Percentiles rank a stretch among this genome's conserved stretches.
These are phyloP conservation scores for Montipora sp. DNA, from an alignment of 64 coral and sea anemone species.

Conservation along the genomic window DNA sequence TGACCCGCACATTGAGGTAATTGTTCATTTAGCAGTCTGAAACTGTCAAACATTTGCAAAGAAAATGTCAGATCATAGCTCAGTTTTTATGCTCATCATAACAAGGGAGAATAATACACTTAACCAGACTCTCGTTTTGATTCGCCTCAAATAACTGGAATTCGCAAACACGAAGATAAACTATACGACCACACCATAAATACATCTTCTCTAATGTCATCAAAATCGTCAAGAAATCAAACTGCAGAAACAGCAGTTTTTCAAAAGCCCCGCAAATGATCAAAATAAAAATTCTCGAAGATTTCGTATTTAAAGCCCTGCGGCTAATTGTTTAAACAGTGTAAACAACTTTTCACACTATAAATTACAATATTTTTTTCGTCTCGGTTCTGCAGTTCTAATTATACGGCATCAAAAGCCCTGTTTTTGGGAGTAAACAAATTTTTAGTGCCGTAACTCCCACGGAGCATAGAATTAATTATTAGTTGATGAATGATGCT, in stretches of 20 bases:
- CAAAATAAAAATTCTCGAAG: constrained; percentile 8
- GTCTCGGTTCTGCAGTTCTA: not conserved
- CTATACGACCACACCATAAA: too few species aligned
- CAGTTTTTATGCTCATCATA: not conserved
- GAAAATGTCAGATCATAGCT: constrained; percentile 1
- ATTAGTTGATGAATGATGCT: constrained; percentile 20
- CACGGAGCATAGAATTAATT: constrained; percentile 11
- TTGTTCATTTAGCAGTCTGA: constrained; percentile 36
- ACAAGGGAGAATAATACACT: not conserved
- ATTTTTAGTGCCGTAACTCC: not conserved
- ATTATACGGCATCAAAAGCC: not conserved
- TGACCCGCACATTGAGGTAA: not conserved
- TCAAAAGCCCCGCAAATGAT: not conserved
- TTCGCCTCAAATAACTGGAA: not conserved
- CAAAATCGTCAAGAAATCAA: too few species aligned
- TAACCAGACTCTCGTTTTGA: not conserved
- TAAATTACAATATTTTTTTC: constrained; percentile 32
- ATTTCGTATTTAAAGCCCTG: constrained; percentile 4
- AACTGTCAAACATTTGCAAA: not conserved
- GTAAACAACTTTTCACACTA: constrained; percentile 32
- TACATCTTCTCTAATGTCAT: too few species aligned
- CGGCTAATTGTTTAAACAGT: constrained; percentile 47
- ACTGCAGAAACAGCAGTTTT: not conserved
- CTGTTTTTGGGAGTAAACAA: not conserved
- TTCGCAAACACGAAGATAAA: too few species aligned